Base-by-base conservation (phyloP, 2,113 vertebrate genomes). In the Takifugu flavidus region DNA sequence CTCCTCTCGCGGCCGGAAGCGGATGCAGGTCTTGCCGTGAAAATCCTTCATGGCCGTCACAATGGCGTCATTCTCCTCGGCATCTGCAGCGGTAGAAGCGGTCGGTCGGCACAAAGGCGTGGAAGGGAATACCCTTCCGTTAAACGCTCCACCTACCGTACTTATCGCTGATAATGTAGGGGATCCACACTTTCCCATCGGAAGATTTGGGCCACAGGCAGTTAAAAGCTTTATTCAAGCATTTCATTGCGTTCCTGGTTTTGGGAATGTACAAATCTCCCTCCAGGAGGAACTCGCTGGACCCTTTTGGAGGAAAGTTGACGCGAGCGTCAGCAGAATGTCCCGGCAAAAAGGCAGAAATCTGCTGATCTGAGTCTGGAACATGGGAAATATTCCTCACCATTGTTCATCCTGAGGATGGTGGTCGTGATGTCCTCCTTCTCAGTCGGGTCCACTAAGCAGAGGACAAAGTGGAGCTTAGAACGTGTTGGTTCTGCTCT, bases 331-430 rank as follows among this genome's bases (percentile, higher is more conserved):
- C 34, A 10, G 7, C 8, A 11, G 34, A 39, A 2, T 39, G 34
- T 39, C 7, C 11, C 34, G 11, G 34, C 2, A 39, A 2, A 3
- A 39, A 39, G 34, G 34, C 7, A 10, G 7, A 39, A 39, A 39
- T 11, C 34, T 10, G 8, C 34, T 10, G 34, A 8, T 39, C 34
- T 3, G 29, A 4, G 7, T 39, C 7, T 10, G 4, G 45, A 47
- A 47, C 15, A 56, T 20, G 20, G 20, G 20, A 20, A 20, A 20
- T 20, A 20, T 20, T 0, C 31, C 62, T 62, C 0, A 74, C 84
- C 72, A 14, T 81, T 87, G 66, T 89, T 89, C 78, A 86, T 80
- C 54, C 42, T 68, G 55, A 85, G 67, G 60, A 89, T 87, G 1
- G 59, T 66, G 7, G 43, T 7, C 13, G 27, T 53, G 1, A 81